Percentiles rank a stretch among this genome's conserved stretches.
phyloP scores from a whole-genome alignment of 1,140 invertebrate species.

The Cyclargus thomasi region DNA sequence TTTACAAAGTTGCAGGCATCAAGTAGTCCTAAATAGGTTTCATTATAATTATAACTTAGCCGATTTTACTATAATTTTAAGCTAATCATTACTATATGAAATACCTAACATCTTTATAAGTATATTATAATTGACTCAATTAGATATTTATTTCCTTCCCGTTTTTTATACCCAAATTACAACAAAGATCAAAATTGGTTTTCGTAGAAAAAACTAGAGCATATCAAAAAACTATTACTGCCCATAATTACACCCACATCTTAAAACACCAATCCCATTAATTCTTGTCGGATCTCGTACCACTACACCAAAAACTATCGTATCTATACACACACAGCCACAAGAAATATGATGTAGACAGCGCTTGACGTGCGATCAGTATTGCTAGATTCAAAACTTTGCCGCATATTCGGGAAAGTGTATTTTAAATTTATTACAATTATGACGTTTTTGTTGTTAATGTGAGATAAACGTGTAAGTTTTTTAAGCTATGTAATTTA shows the following conservation, averaged over 20 bases:
- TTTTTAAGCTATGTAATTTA: too few species aligned
- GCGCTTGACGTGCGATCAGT: conserved; percentile 1
- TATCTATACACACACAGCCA: conserved; percentile 35
- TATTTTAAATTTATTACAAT: not conserved
- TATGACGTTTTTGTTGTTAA: too few species aligned
- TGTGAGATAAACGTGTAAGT: too few species aligned
- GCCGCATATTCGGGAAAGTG: not conserved
- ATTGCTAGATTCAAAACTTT: conserved; percentile 18
- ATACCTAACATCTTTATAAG: not conserved
- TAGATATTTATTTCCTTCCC: not conserved
- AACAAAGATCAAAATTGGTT: not conserved
- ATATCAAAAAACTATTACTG: conserved; percentile 63
- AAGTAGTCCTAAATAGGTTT: too few species aligned
- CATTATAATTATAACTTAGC: too few species aligned
- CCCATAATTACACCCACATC: conserved; percentile 65
- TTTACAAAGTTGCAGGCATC: too few species aligned
- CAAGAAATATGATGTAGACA: conserved; percentile 9
- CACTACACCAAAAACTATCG: conserved; percentile 6
- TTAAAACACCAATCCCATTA: conserved; percentile 58
- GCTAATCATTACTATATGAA: not conserved
- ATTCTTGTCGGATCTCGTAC: conserved; percentile 40
- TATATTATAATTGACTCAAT: not conserved
- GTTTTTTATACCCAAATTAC: not conserved
- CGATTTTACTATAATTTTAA: too few species aligned
- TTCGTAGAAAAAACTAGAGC: not conserved